These are phyloP conservation scores for Exephanes ischioxanthus DNA, from an alignment of 2,888 invertebrate species.

Conservation along the genomic window DNA sequence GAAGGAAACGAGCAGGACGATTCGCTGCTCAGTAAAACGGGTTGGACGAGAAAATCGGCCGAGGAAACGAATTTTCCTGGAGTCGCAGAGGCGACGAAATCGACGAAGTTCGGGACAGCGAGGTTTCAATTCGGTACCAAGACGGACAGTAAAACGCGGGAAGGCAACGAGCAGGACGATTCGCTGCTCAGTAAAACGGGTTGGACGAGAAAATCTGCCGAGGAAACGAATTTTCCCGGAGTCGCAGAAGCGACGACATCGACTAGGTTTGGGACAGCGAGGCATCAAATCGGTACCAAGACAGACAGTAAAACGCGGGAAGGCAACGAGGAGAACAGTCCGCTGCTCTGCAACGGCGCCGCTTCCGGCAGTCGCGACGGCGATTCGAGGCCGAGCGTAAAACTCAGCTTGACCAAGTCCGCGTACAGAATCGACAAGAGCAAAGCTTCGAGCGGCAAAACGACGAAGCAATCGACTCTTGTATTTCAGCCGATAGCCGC, in stretches of 20 bases:
- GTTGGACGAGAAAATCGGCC: background rate
- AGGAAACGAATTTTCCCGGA: background rate
- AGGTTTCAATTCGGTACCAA: background rate
- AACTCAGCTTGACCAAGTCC: slow-evolving; percentile 39
- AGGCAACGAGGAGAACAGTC: slow-evolving; percentile 48
- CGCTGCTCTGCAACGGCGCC: slow-evolving; percentile 5
- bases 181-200: too few species aligned
- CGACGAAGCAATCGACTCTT: slow-evolving; percentile 76
- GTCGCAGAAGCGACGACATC: background rate
- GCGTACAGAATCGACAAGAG: slow-evolving; percentile 69
- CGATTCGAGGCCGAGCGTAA: slow-evolving; percentile 25
- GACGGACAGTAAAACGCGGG: background rate
- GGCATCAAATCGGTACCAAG: background rate
- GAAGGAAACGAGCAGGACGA: slow-evolving; percentile 33
- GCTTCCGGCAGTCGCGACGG: background rate
- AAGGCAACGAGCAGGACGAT: slow-evolving; percentile 46
- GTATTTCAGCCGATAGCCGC: slow-evolving; percentile 68
- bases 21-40: too few species aligned
- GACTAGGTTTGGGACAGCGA: background rate
- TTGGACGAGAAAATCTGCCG: background rate
- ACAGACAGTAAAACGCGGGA: background rate
- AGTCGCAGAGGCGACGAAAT: background rate
- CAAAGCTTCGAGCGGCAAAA: slow-evolving; percentile 71
- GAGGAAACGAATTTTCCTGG: background rate
- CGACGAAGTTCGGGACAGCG: background rate